Conservation (phyloP, 2,888 invertebrate species). For the Baronia brevicornis region DNA sequence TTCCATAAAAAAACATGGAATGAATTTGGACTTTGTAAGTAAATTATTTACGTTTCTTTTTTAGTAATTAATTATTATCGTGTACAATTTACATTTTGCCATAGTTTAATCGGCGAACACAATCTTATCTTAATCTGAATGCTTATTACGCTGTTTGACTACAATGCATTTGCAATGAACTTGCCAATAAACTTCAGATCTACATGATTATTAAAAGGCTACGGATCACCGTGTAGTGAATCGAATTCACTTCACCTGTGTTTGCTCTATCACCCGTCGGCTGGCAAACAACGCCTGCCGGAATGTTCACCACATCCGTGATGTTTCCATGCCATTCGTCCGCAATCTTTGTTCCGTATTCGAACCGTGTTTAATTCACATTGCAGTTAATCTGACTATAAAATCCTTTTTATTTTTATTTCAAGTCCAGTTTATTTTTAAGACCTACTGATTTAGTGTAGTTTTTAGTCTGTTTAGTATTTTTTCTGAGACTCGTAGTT, state of each 20-base stretch:
- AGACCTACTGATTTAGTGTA: too few relatives aligned
- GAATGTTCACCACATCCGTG: slow-evolving; percentile 25
- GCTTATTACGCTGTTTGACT: too few relatives aligned
- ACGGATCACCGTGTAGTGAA: slow-evolving; percentile 21
- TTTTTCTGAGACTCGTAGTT: too few relatives aligned
- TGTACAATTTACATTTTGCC: too few relatives aligned
- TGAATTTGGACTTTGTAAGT: too few relatives aligned
- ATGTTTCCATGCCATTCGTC: slow-evolving; percentile 12
- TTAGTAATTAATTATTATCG: too few relatives aligned
- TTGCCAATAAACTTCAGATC: slow-evolving; percentile 3
- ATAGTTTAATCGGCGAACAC: too few relatives aligned
- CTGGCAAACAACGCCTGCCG: slow-evolving; percentile 33
- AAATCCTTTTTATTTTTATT: not conserved
- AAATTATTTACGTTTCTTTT: too few relatives aligned
- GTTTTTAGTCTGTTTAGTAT: too few relatives aligned
- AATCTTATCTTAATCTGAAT: too few relatives aligned
- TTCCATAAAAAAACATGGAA: too few relatives aligned
- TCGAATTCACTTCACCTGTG: slow-evolving; percentile 31
- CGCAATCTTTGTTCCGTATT: slow-evolving; percentile 16
- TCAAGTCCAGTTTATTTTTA: too few relatives aligned
- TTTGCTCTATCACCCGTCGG: slow-evolving; percentile 42
- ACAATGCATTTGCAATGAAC: not conserved
- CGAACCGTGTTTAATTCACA: slow-evolving; percentile 8
- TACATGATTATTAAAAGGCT: slow-evolving; percentile 16
- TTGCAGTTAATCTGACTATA: slow-evolving; percentile 3